Base-by-base conservation (phyloP, 1,140 invertebrate species). In the Kradibia gibbosae region DNA sequence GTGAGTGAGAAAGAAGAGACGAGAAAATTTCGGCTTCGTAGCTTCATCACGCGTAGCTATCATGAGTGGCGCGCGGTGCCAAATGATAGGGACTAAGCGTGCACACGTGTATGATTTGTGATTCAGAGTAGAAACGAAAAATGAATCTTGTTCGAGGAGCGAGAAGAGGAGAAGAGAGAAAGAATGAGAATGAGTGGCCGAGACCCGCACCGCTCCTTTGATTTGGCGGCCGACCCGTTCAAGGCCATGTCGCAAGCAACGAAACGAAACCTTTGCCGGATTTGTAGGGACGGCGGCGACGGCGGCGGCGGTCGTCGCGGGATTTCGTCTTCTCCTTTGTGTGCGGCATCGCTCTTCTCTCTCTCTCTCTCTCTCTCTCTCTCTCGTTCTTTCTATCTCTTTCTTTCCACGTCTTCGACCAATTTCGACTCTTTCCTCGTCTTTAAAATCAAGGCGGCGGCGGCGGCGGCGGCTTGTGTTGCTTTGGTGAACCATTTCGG, bases 201-300 rank as follows among this genome's bases (percentile, higher is more conserved):
- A 3, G 28, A 8, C 28, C 28, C 28, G n/a, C 28, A 28, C 28
- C 8, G 42, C 39, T 53, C 86, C 84, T 86, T 75, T 81, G 87
- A 86, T 87, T 89, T 87, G 83, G 86, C 88, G 85, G 86, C 84
- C 84, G 80, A 86, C 81, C 82, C 71, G 45, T 84, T 83, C 85
- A 90, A 88, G 89, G 85, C 87, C 88, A 86, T 83, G 45, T 84
- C 80, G 78, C 70, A 82, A 60, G 8, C 15, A 42, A 57, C 53
- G 20, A 28, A 75, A 75, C 53, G 5, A 60, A 57, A 75, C 50
- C 70, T 50, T 13, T 31, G n/a, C 42, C 70, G 42, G 62, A 4
- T 67, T 67, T 67, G 36, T 67, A 39, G 62, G 34, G 36, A 39
- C 55, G 55, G 13, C 55, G 25, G n/a, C 31, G 4, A 15, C 62